A percentile compares a stretch with the other conserved stretches of the same genome.
Conservation (phyloP, 2,113 vertebrate species). For the Menura novaehollandiae region DNA sequence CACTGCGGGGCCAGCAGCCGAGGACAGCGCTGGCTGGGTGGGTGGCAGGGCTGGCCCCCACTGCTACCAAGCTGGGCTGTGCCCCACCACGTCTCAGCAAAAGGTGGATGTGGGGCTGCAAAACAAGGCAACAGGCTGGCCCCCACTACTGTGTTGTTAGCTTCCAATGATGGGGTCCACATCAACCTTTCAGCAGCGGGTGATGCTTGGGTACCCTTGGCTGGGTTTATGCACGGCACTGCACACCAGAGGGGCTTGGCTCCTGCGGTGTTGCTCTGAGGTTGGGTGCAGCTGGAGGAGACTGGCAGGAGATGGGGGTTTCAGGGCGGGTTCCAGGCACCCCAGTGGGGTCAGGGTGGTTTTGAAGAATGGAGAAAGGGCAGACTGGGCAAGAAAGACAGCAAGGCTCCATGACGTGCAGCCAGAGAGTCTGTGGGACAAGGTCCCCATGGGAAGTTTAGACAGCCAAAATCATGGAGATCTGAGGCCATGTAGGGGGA, state of each 20-base stretch:
- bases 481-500: background rate
- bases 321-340: background rate
- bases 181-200: background rate
- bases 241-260: background rate
- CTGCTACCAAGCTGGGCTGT: background rate
- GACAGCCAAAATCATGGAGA: background rate
- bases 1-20: fast-evolving
- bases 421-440: background rate
- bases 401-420: background rate
- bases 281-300: background rate
- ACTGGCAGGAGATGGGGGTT: background rate
- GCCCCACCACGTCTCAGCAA: background rate
- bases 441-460: background rate
- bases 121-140: background rate
- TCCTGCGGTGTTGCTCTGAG: background rate
- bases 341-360: background rate
- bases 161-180: background rate
- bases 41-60: background rate
- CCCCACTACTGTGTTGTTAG: background rate
- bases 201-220: background rate
- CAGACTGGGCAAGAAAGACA: background rate
- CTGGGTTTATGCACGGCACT: background rate
- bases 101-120: background rate
- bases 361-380: background rate
- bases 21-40: background rate